phyloP scores from a whole-genome alignment of 2,888 invertebrate species.

The Myopa tessellatipennis region DNA sequence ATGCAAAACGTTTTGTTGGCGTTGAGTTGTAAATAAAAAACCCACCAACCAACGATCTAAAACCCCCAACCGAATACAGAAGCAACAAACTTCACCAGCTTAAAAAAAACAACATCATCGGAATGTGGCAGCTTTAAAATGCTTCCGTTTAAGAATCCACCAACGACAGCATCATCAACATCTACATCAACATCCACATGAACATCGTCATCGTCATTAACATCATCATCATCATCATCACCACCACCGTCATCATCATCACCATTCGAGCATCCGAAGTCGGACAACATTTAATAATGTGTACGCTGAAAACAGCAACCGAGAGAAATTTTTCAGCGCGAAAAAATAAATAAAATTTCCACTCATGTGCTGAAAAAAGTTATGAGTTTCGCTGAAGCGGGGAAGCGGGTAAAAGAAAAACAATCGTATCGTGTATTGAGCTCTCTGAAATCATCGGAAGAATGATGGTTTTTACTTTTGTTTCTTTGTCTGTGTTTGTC shows the following conservation, averaged over 20 bases:
- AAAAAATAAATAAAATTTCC: conserved; percentile 34
- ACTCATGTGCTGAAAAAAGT: conserved; percentile 3
- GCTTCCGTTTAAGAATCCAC: no score
- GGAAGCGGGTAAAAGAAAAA: neutral
- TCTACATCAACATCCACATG: no score
- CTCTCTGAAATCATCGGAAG: conserved; percentile 8
- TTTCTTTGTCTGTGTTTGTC: conserved; percentile 11
- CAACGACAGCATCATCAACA: no score
- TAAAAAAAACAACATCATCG: no score
- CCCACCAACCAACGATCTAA: no score
- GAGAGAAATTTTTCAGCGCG: conserved; percentile 25
- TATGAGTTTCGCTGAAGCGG: neutral
- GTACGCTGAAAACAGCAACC: neutral
- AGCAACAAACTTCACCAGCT: no score
- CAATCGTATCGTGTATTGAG: conserved; percentile 2
- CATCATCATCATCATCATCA: neutral
- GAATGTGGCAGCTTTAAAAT: no score
- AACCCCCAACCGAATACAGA: no score
- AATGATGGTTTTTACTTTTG: neutral
- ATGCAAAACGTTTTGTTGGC: no score
- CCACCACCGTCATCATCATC: neutral
- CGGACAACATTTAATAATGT: conserved; percentile 5
- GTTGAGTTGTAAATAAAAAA: no score
- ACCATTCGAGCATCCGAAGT: neutral
- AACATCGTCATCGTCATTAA: neutral